A percentile compares a stretch with the other conserved stretches of the same genome.
These are phyloP conservation scores for Hydractinia symbiolongicarpus DNA, from an alignment of 30 jellyfish, hydroid and myxozoan species.

Conservation along the genomic window DNA sequence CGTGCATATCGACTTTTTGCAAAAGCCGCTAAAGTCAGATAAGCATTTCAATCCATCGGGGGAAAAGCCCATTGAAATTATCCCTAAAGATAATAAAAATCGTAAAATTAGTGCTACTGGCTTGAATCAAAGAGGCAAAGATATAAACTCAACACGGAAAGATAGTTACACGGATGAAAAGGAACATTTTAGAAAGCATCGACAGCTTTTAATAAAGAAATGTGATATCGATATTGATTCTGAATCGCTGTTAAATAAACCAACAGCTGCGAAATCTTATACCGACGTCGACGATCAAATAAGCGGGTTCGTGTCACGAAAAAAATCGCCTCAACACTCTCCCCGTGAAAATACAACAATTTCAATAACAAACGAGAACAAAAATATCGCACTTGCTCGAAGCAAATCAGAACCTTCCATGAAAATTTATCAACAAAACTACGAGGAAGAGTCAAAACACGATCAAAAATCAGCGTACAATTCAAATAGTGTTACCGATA, in stretches of 20 bases:
- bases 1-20: too few species aligned
- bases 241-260: not conserved
- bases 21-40: too few species aligned
- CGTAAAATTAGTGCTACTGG: too few species aligned
- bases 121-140: not conserved
- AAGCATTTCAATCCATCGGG: too few species aligned
- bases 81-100: too few species aligned
- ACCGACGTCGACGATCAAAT: slow-evolving; percentile 19
- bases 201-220: not conserved
- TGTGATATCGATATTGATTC: slow-evolving; percentile 20
- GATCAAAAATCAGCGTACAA: not conserved
- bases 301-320: not conserved
- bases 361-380: not conserved
- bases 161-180: not conserved
- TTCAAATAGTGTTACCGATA: not conserved
- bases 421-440: not conserved
- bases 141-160: not conserved
- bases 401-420: slow-evolving; percentile 8
- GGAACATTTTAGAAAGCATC: not conserved
- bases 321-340: not conserved
- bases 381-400: slow-evolving; percentile 15
- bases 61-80: too few species aligned
- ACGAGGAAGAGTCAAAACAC: slow-evolving; percentile 2
- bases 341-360: not conserved
- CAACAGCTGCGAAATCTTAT: not conserved